Evolutionary conservation across 2,113 vertebrate genomes (phyloP), one percentile per base, ranked within the genome.

Genomic region (Malurus elegans): DNA sequence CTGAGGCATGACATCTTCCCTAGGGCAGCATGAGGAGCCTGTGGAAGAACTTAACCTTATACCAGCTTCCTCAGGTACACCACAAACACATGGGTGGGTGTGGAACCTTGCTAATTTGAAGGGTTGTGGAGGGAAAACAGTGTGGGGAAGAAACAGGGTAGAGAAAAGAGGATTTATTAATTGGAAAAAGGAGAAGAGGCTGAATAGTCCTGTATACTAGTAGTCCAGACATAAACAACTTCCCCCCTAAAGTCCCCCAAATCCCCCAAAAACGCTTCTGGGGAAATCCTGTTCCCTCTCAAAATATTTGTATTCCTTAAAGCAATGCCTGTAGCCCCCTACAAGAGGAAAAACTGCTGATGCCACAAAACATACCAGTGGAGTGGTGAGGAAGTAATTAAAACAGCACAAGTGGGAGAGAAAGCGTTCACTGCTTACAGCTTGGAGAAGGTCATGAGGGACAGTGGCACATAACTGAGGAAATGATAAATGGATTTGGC

Each of bases 401-500:
- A 92, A 76, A 9, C 42, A 75, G 73, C 95, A 54, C 5, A 29
- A 88, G 75, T 28, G n/a, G 60, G 47, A 76, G 51, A 86, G 51
- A 95, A 94, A 88, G 60, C 15, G 26, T 48, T 95, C 56, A 51
- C 23, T 80, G 56, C 72, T 69, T 29, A 7, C 9, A 91, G 75
- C 57, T 31, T 69, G 40, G 31, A 86, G 79, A 74, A 88, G 79
- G 91, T 88, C 72, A 56, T 51, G 61, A 71, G 75, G 79, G 56
- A 86, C n/a, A 71, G 64, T 78, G 92, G 86, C 86, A 92, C 4
- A 1, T 20, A 88, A 90, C 92, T 83, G 95, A 97, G 84, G 28
- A 94, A 86, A 93, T 74, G 56, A 97, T 83, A 96, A 92, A 93
- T 86, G 91, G 56, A 88, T 95, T 92, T 95, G 88, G 88, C 88